Conservation (phyloP, 2,888 invertebrate species). For the Lasioglossum villosulum region DNA sequence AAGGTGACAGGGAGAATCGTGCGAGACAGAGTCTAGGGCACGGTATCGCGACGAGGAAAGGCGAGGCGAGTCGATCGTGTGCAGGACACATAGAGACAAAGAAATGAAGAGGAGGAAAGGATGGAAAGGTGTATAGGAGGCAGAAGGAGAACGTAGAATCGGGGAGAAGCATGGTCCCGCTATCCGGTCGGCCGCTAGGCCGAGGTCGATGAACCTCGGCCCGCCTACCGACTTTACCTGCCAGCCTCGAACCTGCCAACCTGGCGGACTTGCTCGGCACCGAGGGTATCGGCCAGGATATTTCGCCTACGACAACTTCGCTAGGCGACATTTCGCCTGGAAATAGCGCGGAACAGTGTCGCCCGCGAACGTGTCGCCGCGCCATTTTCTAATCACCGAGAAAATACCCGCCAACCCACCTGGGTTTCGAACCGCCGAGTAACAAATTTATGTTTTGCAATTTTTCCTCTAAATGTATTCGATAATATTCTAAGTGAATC, state of each 20-base stretch:
- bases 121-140: slow-evolving; percentile 34
- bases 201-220: slow-evolving; percentile 83
- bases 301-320: slow-evolving; percentile 48
- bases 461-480: too few relatives aligned
- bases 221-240: slow-evolving; percentile 84
- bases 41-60: slow-evolving; percentile 14
- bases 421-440: not conserved
- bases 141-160: slow-evolving; percentile 78
- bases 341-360: not conserved
- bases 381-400: not conserved
- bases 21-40: not conserved
- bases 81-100: slow-evolving; percentile 25
- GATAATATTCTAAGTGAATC: too few relatives aligned
- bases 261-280: slow-evolving; percentile 44
- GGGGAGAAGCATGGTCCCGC: slow-evolving; percentile 83
- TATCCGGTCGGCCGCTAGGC: slow-evolving; percentile 84
- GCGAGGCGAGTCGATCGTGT: slow-evolving; percentile 12
- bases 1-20: not conserved
- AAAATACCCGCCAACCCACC: not conserved
- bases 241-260: slow-evolving; percentile 72
- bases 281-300: slow-evolving; percentile 42
- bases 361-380: not conserved
- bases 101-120: slow-evolving; percentile 28
- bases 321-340: slow-evolving; percentile 25
- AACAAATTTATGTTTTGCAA: too few relatives aligned